Percentiles rank a stretch among this genome's conserved stretches.
phyloP scores from a whole-genome alignment of 2,888 invertebrate genomes.

The Thereva unica region DNA sequence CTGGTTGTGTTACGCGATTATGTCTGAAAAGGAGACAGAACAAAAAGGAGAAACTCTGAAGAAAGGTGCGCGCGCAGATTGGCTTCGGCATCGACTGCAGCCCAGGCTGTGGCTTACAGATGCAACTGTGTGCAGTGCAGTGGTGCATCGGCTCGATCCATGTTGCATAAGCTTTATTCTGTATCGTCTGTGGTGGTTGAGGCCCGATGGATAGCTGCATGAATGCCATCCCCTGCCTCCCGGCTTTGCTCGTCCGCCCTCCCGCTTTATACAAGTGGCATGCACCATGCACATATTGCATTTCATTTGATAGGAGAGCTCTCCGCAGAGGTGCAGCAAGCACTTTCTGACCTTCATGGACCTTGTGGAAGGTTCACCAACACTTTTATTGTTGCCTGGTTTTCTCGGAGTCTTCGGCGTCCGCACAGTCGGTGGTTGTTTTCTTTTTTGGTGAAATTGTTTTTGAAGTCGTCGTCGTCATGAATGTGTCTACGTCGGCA shows the following conservation, averaged over 20 bases:
- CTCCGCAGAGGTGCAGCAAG: conserved; percentile 26
- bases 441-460: conserved; percentile 38
- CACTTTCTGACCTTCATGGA: conserved; percentile 44
- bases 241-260: background rate
- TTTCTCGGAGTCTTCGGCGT: conserved; percentile 25
- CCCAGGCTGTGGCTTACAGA: conserved; percentile 9
- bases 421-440: background rate
- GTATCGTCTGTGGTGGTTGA: background rate
- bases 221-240: no score
- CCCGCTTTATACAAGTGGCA: background rate
- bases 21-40: conserved; percentile 34
- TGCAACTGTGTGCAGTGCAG: conserved; percentile 15
- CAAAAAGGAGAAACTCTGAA: conserved; percentile 32
- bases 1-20: conserved; percentile 35
- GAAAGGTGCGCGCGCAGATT: conserved; percentile 35
- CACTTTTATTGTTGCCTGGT: conserved; percentile 39
- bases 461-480: conserved; percentile 20
- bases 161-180: conserved; percentile 30
- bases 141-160: conserved; percentile 27
- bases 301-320: conserved; percentile 18
- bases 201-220: no score
- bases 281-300: conserved; percentile 21
- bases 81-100: conserved; percentile 18
- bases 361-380: conserved; percentile 45
- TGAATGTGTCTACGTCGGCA: conserved; percentile 6